Percentiles rank a stretch among this genome's conserved stretches.
Conservation (phyloP, 2,888 invertebrate genomes). For the Chaetoderma sp. region DNA sequence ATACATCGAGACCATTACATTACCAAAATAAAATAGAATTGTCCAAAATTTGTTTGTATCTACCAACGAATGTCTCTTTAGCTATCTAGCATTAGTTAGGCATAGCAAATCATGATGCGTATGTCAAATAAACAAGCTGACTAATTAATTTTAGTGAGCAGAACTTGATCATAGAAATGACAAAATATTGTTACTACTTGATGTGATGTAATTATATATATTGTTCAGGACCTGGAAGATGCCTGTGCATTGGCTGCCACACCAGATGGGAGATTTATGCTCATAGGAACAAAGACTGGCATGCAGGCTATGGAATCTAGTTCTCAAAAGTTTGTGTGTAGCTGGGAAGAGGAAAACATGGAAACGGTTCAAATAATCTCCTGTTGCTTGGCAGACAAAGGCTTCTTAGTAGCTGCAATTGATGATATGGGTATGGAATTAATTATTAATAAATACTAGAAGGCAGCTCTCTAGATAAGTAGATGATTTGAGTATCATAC, state of each 20-base stretch:
- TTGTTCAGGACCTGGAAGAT: constrained; percentile 44
- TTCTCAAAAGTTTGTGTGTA: constrained; percentile 41
- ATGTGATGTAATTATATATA: background rate
- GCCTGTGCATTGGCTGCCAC: constrained; percentile 51
- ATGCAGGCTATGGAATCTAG: constrained; percentile 51
- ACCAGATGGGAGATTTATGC: constrained; percentile 56
- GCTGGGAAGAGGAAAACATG: constrained; percentile 57
- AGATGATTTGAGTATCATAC: too few species aligned
- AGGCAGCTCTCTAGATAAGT: too few species aligned
- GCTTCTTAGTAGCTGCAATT: constrained; percentile 49
- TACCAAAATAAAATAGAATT: too few species aligned
- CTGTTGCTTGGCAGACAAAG: constrained; percentile 43
- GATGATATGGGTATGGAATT: constrained; percentile 63
- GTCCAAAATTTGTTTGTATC: too few species aligned
- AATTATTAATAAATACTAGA: background rate
- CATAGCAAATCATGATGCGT: too few species aligned
- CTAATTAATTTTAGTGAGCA: too few species aligned
- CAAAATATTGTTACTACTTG: too few species aligned
- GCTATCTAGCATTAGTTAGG: too few species aligned
- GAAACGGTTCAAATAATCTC: constrained; percentile 50
- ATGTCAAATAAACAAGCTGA: too few species aligned
- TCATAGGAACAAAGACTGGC: constrained; percentile 58
- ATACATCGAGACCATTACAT: too few species aligned
- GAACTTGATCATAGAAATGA: too few species aligned
- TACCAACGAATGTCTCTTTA: too few species aligned